Evolutionary conservation across 2,113 vertebrate genomes (phyloP).

Genomic region (Otolemur garnettii): DNA sequence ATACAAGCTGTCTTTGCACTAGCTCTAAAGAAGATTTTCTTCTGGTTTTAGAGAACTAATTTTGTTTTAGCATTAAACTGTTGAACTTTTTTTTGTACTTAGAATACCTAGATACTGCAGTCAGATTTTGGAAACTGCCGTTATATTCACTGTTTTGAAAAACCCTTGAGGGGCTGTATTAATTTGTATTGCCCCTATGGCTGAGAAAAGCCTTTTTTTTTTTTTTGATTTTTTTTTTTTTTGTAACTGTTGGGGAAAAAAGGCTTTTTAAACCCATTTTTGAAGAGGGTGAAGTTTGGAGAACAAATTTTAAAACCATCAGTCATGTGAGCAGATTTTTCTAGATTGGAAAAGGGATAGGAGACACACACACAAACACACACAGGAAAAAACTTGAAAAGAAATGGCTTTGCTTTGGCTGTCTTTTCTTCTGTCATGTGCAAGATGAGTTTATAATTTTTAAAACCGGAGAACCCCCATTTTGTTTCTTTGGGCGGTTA

Average conservation of each 20-base stretch:
- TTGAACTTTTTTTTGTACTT: constrained; percentile 91
- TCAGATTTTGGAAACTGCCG: constrained; percentile 90
- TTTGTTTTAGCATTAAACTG: constrained; percentile 97
- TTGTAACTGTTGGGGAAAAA: constrained; percentile 87
- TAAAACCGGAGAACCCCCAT: constrained; percentile 87
- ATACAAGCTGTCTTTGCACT: constrained; percentile 99
- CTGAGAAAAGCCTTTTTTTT: constrained; percentile 86
- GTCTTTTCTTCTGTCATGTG: constrained; percentile 89
- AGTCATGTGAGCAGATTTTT: constrained; percentile 91
- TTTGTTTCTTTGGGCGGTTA: constrained; percentile 87
- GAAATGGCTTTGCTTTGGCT: constrained; percentile 92
- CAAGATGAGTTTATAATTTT: constrained; percentile 90
- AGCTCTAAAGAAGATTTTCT: constrained; percentile 98
- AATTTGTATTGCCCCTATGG: constrained; percentile 88
- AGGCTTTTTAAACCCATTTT: constrained; percentile 91
- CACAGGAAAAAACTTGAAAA: constrained; percentile 92
- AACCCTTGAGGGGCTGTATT: constrained; percentile 88
- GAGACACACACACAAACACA: constrained; percentile 85
- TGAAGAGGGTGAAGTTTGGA: constrained; percentile 90
- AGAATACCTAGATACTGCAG: constrained; percentile 90
- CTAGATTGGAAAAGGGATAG: constrained; percentile 89
- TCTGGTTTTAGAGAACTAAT: constrained; percentile 94
- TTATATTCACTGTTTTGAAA: constrained; percentile 91
- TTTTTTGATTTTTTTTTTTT: constrained; percentile 76
- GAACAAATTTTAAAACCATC: constrained; percentile 90